Conservation (phyloP, 92 coral and sea anemone genomes). For the Palythoa caribaeorum region DNA sequence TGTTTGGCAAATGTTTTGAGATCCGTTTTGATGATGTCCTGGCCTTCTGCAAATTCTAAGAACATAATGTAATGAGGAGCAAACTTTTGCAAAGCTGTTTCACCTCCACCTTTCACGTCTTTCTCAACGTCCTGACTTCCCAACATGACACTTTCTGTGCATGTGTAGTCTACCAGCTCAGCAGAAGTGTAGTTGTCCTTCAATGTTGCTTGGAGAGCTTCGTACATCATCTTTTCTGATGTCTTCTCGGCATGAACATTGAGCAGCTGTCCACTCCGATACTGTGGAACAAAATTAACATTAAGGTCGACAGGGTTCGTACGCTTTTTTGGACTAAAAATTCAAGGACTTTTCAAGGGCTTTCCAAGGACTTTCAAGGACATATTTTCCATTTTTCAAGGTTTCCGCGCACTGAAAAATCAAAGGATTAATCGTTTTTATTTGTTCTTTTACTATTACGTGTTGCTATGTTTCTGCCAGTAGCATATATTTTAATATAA, state of each 20-base stretch:
- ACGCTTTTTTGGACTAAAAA: too few relatives aligned
- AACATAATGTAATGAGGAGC: not conserved
- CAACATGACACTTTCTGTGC: conserved; percentile 65
- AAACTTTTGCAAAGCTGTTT: not conserved
- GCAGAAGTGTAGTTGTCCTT: conserved; percentile 24
- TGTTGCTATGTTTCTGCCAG: too few relatives aligned
- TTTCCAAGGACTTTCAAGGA: too few relatives aligned
- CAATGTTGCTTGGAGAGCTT: conserved; percentile 46
- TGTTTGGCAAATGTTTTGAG: not conserved
- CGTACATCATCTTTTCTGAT: conserved; percentile 44
- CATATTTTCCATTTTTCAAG: too few relatives aligned
- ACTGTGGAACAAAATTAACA: conserved; percentile 25
- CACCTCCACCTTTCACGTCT: not conserved
- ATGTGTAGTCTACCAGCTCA: conserved; percentile 60
- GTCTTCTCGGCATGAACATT: conserved; percentile 64
- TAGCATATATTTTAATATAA: too few relatives aligned
- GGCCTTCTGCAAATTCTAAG: not conserved
- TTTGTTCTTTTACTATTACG: too few relatives aligned
- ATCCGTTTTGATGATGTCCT: not conserved
- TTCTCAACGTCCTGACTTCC: not conserved
- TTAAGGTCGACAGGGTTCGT: too few relatives aligned
- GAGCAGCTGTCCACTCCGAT: conserved; percentile 62
- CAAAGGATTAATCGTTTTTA: too few relatives aligned
- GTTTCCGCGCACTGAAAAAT: too few relatives aligned
- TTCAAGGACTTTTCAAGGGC: too few relatives aligned